Base-by-base conservation (phyloP, 2,797 vertebrate species). In the Megaceryle alcyon region DNA sequence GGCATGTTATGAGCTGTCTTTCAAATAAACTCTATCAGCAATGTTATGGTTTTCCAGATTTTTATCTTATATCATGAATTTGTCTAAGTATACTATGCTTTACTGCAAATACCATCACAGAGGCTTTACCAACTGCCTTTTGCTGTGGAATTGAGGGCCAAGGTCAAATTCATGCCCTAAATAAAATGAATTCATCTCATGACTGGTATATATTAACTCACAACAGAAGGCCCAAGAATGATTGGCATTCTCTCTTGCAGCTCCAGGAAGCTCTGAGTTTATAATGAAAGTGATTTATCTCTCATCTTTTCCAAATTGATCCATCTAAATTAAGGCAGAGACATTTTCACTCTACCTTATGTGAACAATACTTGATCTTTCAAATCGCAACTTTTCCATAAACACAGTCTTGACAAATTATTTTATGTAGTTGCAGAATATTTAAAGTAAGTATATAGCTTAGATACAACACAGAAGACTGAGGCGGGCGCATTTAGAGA, bases 231-330 rank as follows among this genome's bases (percentile, higher is more conserved):
- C 78, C 63, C 68, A 80, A 68, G 68, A 95, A 84, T 97, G 94
- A 97, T 78, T 92, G 92, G 84, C 96, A 95, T 83, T 92, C 84
- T 82, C 54, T 85, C 84, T 63, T 31, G 10, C 60, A 88, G 91
- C 69, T 83, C 29, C 29, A 78, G 51, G 72, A 94, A 92, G 75
- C 92, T 86, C 87, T 59, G 88, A 92, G 90, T 94, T 84, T 79
- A 89, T 96, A 96, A 96, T 92, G 92, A 94, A 96, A 95, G 68
- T 81, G 68, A 82, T 97, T 97, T 96, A 70, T 86, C 88, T 69
- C 59, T 96, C 79, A 83, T 79, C 82, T 95, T 86, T 93, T 73
- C 70, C 85, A 97, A 93, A 93, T 72, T 83, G 85, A 95, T 93
- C 96, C 92, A 96, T 94, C 77, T 80, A 87, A 92, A 95, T 92